Base-by-base conservation (phyloP, 2,888 invertebrate genomes). In the Ctenicera cuprea region DNA sequence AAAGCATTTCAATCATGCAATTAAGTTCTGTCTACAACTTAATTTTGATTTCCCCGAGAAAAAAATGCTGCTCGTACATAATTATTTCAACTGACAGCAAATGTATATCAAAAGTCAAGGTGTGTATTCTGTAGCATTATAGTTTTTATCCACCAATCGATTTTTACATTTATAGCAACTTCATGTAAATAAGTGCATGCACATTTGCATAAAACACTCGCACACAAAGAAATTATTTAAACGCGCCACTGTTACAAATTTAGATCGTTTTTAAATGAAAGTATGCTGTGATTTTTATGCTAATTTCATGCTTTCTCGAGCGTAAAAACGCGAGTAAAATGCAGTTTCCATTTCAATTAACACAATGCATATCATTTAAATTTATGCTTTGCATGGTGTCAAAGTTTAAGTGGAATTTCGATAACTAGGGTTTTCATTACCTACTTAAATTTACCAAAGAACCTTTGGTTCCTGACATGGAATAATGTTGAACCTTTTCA, bases 101-200 rank as follows among this genome's bases (percentile, higher is more conserved):
- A 43, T 41, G 11, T 4, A 41, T 41, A 41, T 41, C 5, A 48
- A 48, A 7, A n/a, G n/a, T n/a, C 20, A 20, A 16, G 18, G 16
- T 11, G 48, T 18, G 7, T 48, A 16, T 48, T 20, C 3, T 11
- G 4, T 18, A 9, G 5, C 18, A 20, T 16, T 11, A 11, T 11
- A 9, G 1, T 14, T 18, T 18, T 11, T 18, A 12, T 20, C 59
- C 59, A n/a, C 45, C 7, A 12, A 69, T 69, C 48, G 69, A 69
- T 69, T 48, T 50, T 50, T 33, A 61, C 68, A 38, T 68, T 62
- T 62, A 50, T 33, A 52, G 52, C 69, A 62, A 50, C 14, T n/a
- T 7, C 52, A 69, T 69, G 68, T 69, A 69, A 69, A 69, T 62
- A 61, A 37, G 38, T 69, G 69, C 69, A 69, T 45, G 69, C 14